These are phyloP conservation scores for Hyposoter didymator DNA, from an alignment of 2,888 invertebrate genomes.

Conservation along the genomic window DNA sequence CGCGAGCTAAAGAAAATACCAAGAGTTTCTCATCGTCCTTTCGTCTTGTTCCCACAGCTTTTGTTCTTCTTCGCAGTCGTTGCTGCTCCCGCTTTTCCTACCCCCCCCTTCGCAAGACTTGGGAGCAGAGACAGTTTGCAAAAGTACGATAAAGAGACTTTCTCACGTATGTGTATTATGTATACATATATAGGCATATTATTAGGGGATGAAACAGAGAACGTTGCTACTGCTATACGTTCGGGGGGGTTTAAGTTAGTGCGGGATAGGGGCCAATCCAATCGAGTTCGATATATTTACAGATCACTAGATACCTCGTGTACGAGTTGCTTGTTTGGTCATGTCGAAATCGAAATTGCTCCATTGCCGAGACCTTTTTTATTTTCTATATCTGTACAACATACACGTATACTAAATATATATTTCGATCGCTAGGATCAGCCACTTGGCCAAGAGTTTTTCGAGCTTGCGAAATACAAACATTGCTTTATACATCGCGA, in stretches of 20 bases:
- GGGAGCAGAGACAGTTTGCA: constrained; percentile 70
- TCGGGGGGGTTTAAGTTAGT: constrained; percentile 72
- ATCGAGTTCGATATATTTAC: constrained; percentile 79
- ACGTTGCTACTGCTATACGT: constrained; percentile 71
- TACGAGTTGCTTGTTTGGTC: constrained; percentile 73
- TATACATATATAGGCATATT: constrained; percentile 16
- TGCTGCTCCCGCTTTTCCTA: constrained; percentile 1
- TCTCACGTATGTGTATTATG: constrained; percentile 25
- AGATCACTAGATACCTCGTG: constrained; percentile 77
- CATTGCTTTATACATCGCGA: constrained; percentile 26
- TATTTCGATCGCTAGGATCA: constrained; percentile 49
- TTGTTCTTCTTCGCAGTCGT: constrained; percentile 13
- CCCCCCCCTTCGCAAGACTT: constrained; percentile 43
- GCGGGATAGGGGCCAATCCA: constrained; percentile 77
- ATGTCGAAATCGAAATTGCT: constrained; percentile 79
- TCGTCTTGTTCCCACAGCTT: constrained; percentile 51
- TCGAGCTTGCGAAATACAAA: constrained; percentile 56
- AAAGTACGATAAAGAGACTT: constrained; percentile 74
- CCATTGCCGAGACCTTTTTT: constrained; percentile 64
- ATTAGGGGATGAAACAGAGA: constrained; percentile 7
- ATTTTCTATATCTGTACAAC: constrained; percentile 12
- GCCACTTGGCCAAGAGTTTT: constrained; percentile 57
- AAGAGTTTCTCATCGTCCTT: constrained; percentile 68
- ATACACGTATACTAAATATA: neutral
- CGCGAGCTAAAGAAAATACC: constrained; percentile 40